phyloP scores from a whole-genome alignment of 92 coral and sea anemone genomes.

The Porites rus region DNA sequence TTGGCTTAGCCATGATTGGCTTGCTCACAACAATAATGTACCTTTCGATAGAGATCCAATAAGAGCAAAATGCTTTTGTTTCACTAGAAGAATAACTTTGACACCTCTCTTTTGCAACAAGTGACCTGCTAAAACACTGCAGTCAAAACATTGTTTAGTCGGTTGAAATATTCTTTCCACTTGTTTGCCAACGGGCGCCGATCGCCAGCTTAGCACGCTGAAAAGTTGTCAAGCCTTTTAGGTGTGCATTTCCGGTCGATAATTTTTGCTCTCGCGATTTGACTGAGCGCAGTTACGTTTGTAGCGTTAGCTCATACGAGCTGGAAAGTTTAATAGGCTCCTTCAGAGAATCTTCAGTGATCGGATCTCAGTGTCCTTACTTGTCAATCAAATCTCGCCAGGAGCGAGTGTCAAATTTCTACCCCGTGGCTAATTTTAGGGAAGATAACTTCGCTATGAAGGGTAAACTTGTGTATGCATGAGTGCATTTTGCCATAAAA shows the following conservation, averaged over 20 bases:
- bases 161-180: conserved; percentile 25
- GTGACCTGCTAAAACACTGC: conserved; percentile 26
- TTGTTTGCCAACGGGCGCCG: conserved; percentile 56
- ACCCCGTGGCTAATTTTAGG: conserved; percentile 65
- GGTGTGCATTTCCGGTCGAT: conserved; percentile 26
- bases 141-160: conserved; percentile 49
- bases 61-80: conserved; percentile 39
- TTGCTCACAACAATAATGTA: conserved; percentile 3
- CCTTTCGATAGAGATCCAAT: conserved; percentile 9
- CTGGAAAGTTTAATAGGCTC: neutral
- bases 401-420: conserved; percentile 65
- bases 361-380: conserved; percentile 29
- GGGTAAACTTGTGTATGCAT: conserved; percentile 72
- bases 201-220: conserved; percentile 4
- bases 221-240: conserved; percentile 16
- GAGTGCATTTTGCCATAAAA: conserved; percentile 65
- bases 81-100: conserved; percentile 15
- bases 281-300: conserved; percentile 13
- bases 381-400: conserved; percentile 72
- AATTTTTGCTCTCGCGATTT: conserved; percentile 1
- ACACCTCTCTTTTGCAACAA: conserved; percentile 30
- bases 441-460: conserved; percentile 50
- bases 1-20: conserved; percentile 3
- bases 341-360: conserved; percentile 34
- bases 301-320: conserved; percentile 14